phyloP scores from a whole-genome alignment of 2,797 vertebrate species.

The Enteromius afrohamiltoni region DNA sequence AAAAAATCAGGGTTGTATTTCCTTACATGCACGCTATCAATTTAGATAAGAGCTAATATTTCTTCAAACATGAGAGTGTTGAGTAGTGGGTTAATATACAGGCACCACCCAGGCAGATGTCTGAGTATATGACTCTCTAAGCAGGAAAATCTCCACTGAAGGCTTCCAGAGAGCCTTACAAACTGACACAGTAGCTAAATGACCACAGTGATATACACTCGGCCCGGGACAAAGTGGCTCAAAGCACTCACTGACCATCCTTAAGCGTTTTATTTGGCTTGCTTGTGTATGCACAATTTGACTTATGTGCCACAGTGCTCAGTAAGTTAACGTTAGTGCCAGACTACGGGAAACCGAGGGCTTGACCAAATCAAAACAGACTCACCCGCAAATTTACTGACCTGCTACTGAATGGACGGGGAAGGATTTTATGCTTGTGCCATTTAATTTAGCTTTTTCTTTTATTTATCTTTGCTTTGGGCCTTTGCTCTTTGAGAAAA shows the following conservation, averaged over 20 bases:
- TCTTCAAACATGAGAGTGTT: conserved; percentile 41
- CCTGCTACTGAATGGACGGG: conserved; percentile 40
- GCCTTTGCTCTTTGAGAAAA: not conserved
- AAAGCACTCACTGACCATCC: conserved; percentile 49
- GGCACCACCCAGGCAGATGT: conserved; percentile 32
- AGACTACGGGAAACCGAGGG: conserved; percentile 50
- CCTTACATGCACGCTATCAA: conserved; percentile 1
- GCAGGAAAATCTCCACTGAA: conserved; percentile 14
- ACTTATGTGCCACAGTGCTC: conserved; percentile 55
- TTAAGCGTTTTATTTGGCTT: conserved; percentile 59
- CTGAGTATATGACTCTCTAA: conserved; percentile 11
- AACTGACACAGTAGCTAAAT: conserved; percentile 46
- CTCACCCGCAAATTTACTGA: conserved; percentile 55
- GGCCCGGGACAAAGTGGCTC: conserved; percentile 32
- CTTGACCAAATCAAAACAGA: conserved; percentile 59
- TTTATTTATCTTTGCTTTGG: not conserved
- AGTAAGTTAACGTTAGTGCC: conserved; percentile 40
- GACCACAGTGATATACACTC: conserved; percentile 56
- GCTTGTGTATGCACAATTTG: conserved; percentile 53
- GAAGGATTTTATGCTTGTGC: not conserved
- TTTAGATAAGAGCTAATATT: conserved; percentile 45
- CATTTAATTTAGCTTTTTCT: not conserved
- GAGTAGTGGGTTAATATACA: conserved; percentile 41
- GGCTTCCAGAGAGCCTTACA: conserved; percentile 26
- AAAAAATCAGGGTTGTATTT: conserved; percentile 11